Base-by-base conservation (phyloP, 2,888 invertebrate species). In the Ryuthela nishihirai region DNA sequence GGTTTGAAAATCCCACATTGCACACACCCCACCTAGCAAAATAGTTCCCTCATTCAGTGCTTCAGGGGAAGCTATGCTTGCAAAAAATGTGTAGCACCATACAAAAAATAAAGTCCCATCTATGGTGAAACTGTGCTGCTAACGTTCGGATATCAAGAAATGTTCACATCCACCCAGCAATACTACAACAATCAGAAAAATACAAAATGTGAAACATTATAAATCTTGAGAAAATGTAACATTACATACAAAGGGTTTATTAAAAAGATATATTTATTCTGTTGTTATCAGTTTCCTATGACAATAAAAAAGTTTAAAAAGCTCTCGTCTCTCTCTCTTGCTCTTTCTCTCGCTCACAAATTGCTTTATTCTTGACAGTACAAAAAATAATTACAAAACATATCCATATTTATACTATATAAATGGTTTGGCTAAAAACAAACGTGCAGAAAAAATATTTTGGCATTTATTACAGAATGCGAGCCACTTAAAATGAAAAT, bases 161-260 rank as follows among this genome's bases (percentile, higher is more conserved):
- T 46, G 50, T 50, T 50, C 50, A 54, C 53, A 54, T 49, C 41
- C 62, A 54, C 52, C 56, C 46, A 62, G 56, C 52, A 62, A 49
- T 54, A 62, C 48, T 55, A 62, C 56, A 62, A 58, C 56, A 58
- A 54, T 46, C 63, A 55, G 63, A 59, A 63, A 63, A 59, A 59
- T 63, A 63, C 63, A 63, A 63, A 63, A 59, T 55, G 58, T 59
- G 50, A 52, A 54, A 54, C 50, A 43, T 52, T 54, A 63, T 59
- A 63, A 59, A 59, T 63, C 55, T 59, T 59, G 59, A 59, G 55
- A 63, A 52, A 59, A 59, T 63, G 54, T 59, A 63, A 63, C 63
- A 63, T 59, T 59, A 48, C 59, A 59, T 63, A 63, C 50, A 63
- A 63, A 63, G 58, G 59, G 39, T 54, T 63, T 47, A 48, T 53